Evolutionary conservation across 2,113 vertebrate genomes (phyloP).

Genomic region (Cyrtonyx montezumae): DNA sequence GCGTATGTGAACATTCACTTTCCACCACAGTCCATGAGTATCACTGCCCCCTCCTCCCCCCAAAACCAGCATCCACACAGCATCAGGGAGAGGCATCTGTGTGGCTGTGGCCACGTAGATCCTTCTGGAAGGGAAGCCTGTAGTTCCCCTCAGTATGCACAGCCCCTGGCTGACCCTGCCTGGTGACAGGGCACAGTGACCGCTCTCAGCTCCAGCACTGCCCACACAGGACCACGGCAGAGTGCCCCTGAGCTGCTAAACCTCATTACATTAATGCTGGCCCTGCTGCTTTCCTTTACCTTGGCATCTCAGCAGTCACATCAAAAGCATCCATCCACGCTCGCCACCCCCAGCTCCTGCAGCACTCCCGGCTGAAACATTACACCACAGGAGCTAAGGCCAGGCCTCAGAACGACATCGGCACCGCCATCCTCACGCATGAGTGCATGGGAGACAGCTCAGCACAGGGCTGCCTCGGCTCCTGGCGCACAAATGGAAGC

Average conservation of each 20-base stretch:
- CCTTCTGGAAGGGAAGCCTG: neutral
- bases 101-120: too few relatives aligned
- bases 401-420: neutral
- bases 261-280: accelerated
- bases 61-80: too few relatives aligned
- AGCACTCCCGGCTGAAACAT: neutral
- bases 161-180: accelerated
- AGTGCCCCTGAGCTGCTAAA: neutral
- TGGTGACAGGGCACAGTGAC: accelerated
- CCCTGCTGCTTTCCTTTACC: neutral
- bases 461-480: neutral
- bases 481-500: accelerated
- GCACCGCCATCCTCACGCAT: neutral
- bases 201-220: neutral
- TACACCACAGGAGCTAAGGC: neutral
- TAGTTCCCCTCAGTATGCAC: accelerated
- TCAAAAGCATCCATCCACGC: neutral
- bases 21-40: neutral
- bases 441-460: neutral
- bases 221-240: accelerated
- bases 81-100: too few relatives aligned
- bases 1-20: neutral
- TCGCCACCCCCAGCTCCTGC: neutral
- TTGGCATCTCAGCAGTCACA: neutral
- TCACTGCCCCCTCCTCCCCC: neutral